Percentiles rank a stretch among this genome's conserved stretches.
Evolutionary conservation across 2,888 invertebrate species (phyloP).

Genomic region (Cyaniris semiargus): DNA sequence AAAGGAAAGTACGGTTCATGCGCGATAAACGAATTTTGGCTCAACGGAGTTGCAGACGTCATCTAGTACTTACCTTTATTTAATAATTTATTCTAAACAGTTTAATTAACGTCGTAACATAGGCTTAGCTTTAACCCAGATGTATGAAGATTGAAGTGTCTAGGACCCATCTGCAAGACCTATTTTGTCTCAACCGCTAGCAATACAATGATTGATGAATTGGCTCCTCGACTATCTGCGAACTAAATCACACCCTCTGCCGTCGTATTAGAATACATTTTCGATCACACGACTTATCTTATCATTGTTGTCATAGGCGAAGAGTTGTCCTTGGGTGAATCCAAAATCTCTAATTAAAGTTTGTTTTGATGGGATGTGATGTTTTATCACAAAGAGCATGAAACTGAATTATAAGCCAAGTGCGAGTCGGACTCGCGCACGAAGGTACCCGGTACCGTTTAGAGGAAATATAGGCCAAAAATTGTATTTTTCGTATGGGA

Average conservation of each 20-base stretch:
- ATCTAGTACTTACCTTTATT: too few relatives aligned
- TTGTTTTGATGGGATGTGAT: not conserved
- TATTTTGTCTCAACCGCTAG: not conserved
- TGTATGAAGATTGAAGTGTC: not conserved
- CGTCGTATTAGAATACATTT: conserved; percentile 3
- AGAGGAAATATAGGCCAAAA: too few relatives aligned
- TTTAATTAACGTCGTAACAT: too few relatives aligned
- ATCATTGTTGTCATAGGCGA: not conserved
- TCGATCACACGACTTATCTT: not conserved
- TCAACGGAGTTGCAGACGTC: too few relatives aligned
- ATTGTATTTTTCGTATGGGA: too few relatives aligned
- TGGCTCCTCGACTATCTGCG: not conserved
- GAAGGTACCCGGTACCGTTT: too few relatives aligned
- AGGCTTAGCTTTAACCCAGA: too few relatives aligned
- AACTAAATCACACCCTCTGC: not conserved
- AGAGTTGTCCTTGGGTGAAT: not conserved
- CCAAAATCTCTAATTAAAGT: not conserved
- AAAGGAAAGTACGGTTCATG: too few relatives aligned
- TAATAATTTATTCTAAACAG: too few relatives aligned
- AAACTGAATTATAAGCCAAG: not conserved
- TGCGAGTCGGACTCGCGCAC: too few relatives aligned
- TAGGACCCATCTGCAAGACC: not conserved
- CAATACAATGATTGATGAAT: conserved; percentile 2
- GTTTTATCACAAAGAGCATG: not conserved
- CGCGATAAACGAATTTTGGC: too few relatives aligned